Conservation (phyloP, 2,888 invertebrate species). For the Lampropteryx suffumata region DNA sequence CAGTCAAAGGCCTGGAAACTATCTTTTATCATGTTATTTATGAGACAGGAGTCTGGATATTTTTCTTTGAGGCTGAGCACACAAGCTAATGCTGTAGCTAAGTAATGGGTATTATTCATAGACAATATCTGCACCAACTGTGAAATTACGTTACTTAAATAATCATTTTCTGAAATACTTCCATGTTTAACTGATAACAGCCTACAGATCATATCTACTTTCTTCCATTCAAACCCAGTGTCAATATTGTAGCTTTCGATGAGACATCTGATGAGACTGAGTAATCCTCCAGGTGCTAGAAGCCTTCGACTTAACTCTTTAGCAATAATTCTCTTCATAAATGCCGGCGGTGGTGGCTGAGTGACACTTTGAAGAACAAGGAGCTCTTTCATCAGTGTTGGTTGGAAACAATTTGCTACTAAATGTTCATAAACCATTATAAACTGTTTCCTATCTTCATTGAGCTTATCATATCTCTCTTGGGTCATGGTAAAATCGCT, state of each 20-base stretch:
- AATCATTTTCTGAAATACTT: conserved; percentile 64
- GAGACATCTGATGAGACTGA: conserved; percentile 85
- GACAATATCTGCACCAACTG: conserved; percentile 78
- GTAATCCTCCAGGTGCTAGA: conserved; percentile 84
- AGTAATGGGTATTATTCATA: conserved; percentile 66
- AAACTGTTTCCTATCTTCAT: conserved; percentile 78
- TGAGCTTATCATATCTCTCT: conserved; percentile 78
- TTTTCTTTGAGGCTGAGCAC: conserved; percentile 76
- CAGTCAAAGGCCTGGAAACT: conserved; percentile 56
- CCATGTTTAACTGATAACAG: conserved; percentile 84
- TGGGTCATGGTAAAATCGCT: conserved; percentile 78
- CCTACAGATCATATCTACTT: conserved; percentile 85
- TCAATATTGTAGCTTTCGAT: conserved; percentile 82
- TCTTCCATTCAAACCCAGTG: conserved; percentile 85
- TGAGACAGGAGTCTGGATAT: conserved; percentile 64
- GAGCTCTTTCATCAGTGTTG: conserved; percentile 86
- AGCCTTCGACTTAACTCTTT: conserved; percentile 84
- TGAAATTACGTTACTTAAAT: conserved; percentile 77
- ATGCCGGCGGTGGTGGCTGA: conserved; percentile 79
- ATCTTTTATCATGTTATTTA: conserved; percentile 51
- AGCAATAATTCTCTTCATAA: conserved; percentile 85
- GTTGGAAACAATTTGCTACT: conserved; percentile 81
- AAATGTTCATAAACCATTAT: conserved; percentile 74
- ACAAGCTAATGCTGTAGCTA: conserved; percentile 81
- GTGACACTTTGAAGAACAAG: conserved; percentile 83